phyloP scores from a whole-genome alignment of 2,888 invertebrate species.

The Meiosimyza platycephala region DNA sequence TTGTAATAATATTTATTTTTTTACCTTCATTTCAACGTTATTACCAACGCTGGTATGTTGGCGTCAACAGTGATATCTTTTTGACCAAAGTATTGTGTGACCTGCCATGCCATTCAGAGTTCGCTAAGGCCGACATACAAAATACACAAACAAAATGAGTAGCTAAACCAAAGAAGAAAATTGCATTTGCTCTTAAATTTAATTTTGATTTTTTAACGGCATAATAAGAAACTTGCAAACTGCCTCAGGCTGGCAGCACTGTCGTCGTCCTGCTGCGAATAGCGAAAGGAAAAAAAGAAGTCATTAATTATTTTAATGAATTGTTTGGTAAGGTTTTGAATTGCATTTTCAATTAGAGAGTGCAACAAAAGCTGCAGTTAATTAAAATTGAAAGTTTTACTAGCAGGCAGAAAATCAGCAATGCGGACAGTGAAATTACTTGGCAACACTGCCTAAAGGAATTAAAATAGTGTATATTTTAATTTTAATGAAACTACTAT shows the following conservation, averaged over 20 bases:
- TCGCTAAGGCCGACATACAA: not conserved
- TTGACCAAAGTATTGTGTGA: not conserved
- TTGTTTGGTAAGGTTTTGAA: slow-evolving; percentile 16
- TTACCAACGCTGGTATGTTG: too few relatives aligned
- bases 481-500: too few relatives aligned
- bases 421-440: not conserved
- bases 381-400: not conserved
- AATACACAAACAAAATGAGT: not conserved
- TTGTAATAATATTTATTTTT: too few relatives aligned
- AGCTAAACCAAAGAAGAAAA: not conserved
- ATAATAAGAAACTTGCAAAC: not conserved
- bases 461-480: too few relatives aligned
- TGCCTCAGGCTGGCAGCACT: slow-evolving; percentile 1
- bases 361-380: slow-evolving; percentile 3
- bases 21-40: too few relatives aligned
- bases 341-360: slow-evolving; percentile 22
- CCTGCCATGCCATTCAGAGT: not conserved
- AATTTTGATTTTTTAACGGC: not conserved
- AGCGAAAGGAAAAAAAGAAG: not conserved
- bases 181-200: not conserved
- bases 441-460: too few relatives aligned
- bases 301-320: slow-evolving; percentile 31
- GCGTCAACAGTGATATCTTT: not conserved
- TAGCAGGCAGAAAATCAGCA: not conserved
- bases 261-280: not conserved